Evolutionary conservation across 2,888 invertebrate genomes (phyloP).

Genomic region (Idaea aversata): DNA sequence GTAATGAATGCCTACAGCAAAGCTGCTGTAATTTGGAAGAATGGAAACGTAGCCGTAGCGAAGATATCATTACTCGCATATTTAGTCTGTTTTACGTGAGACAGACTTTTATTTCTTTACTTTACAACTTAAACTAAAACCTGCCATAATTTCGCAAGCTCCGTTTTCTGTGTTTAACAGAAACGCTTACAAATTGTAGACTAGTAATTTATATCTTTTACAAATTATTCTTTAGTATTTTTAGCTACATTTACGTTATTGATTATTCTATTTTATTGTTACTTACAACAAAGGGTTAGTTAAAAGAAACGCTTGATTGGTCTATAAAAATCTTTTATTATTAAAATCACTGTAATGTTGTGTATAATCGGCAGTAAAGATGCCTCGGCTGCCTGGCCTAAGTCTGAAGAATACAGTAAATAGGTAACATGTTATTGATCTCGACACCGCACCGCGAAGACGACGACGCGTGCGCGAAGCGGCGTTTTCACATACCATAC

Average conservation of each 20-base stretch:
- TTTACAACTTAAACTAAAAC: no score
- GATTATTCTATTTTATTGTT: neutral
- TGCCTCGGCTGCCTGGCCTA: constrained; percentile 32
- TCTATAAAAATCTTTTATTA: constrained; percentile 78
- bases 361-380: constrained; percentile 43
- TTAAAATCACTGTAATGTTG: constrained; percentile 71
- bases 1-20: no score
- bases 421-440: constrained; percentile 34
- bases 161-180: neutral
- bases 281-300: constrained; percentile 10
- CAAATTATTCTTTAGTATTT: no score
- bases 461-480: constrained; percentile 34
- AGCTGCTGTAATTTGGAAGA: no score
- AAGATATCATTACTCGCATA: no score
- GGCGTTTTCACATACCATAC: constrained; percentile 54
- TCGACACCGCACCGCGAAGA: constrained; percentile 49
- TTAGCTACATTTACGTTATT: no score
- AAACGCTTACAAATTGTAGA: neutral
- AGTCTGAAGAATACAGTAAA: constrained; percentile 48
- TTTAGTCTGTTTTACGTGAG: no score
- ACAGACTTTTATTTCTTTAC: no score
- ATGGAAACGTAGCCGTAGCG: no score
- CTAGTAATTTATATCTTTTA: neutral
- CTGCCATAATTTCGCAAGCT: no score
- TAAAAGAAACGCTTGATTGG: constrained; percentile 47